Evolutionary conservation across 2,797 vertebrate species (phyloP), one percentile per base, ranked within the genome.

Genomic region (Periophthalmus magnuspinnatus): DNA sequence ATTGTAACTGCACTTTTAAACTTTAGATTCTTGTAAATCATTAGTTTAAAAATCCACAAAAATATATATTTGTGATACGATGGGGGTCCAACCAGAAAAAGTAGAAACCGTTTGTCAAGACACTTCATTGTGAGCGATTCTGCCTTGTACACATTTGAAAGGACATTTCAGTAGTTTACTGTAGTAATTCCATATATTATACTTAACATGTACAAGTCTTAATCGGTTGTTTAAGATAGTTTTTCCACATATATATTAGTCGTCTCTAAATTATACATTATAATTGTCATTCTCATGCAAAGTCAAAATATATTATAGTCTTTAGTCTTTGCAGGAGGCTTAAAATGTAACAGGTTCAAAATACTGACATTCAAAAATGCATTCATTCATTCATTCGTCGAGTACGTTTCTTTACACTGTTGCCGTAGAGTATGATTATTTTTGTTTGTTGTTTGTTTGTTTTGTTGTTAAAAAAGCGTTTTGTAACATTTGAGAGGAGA

Each of bases 301-400:
- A 59, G 57, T 10, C 10, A 60, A 34, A 13, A 10, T 34, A 19
- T 2, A n/a, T 59, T 17, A 17, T 11, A 9, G 17, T 59, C 32
- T 59, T n/a, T 33, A 34, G 57, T 59, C 58, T 59, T 59, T 34
- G 32, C 57, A 34, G 57, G 57, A 59, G 57, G 57, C 32, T 59
- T 19, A 28, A 55, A 55, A 3, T 45, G 41, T 45, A 1, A 45
- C 41, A 55, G 21, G 21, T 56, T 33, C 6, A 59, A 32, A 59
- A 34, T 34, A 19, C 7, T 33, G 57, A 59, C 58, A 36, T 60
- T 60, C 16, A 33, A 36, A 60, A 2, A 32, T 19, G 13, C 32
- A 19, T 33, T 57, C 58, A 60, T 36, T 57, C 58, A 60, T 36
- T 36, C 58, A 60, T 60, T 33, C 17, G 24, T 58, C 56, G 14